Evolutionary conservation across 2,113 vertebrate species (phyloP), one percentile per base, ranked within the genome.

Genomic region (Tragelaphus scriptus): DNA sequence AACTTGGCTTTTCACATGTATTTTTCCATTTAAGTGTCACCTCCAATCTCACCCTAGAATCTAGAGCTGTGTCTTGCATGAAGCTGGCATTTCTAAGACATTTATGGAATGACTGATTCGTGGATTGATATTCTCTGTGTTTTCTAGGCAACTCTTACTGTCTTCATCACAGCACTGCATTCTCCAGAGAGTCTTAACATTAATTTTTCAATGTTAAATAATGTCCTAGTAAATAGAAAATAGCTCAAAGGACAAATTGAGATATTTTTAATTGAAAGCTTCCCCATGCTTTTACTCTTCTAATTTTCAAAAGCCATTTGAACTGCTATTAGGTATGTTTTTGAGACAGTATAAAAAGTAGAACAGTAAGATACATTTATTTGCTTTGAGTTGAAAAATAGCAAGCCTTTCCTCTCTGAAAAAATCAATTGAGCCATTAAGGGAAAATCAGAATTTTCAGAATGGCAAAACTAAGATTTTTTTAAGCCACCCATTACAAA

Each of bases 121-220:
- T 28, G 79, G 11, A 63, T 59, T 8, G 51, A 32, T 94, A 85
- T 21, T 49, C 12, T 65, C 63, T 94, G 51, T 55, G 92, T 71
- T 87, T 97, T 49, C 44, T 92, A 55, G 49, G n/a, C 97, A 88
- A 91, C 14, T 61, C 17, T 81, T 92, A 3, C 28, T 40, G 7
- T 55, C n/a, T 81, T 32, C 65, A 92, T 28, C 53, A 19, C 55
- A 90, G 4, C 47, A 84, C 19, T n/a, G 14, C 75, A 53, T 77
- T 88, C 75, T 92, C 75, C 63, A 55, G 53, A 94, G 25, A 82
- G 49, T 14, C 90, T 65, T 81, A 79, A 56, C 16, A 90, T 93
- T 94, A 91, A 53, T 88, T 88, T 93, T 93, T 88, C 68, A 94
- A 65, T 40, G 88, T 92, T 85, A 95, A 94, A 55, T 95, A 87